Base-by-base conservation (phyloP, 1,140 invertebrate genomes). In the Brachionus calyciflorus region DNA sequence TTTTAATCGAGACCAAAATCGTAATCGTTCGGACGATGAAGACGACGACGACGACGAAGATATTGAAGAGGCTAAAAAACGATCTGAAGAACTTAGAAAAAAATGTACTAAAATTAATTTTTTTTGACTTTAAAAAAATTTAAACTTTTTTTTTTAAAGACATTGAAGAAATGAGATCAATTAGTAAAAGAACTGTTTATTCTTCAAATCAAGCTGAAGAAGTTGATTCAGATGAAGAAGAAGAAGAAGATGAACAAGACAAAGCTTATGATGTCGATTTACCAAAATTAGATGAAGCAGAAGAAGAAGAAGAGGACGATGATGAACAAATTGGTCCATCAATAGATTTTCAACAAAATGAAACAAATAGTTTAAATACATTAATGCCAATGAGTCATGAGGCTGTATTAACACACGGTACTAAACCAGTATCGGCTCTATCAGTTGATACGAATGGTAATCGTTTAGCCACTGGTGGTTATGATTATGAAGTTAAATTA, bases 401-500 rank as follows among this genome's bases (percentile, higher is more conserved):
- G 30, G 33, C 49, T n/a, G 51, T 55, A 26, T 33, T 76, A 14
- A 24, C 30, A 19, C 73, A 76, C 17, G 73, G 73, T 14, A 37
- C 33, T 33, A 77, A 77, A 49, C n/a, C 76, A 80, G 82, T 88
- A 0, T 90, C 92, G 1, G 93, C 93, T 0, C 82, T 98, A 3
- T 90, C 91, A 10, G 89, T 93, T 1, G 96, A 99, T 87, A 91
- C 93, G 0, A 91, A 93, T 28, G 96, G 96, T 17, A 91, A 93
- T 17, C 87, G 96, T 28, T 84, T 98, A 12, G 92, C 93, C 0
- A 91, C 92, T n/a, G 95, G 96, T 9, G 85, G 87, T 5, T 89
- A 93, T 26, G 94, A 98, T 82, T 99, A 97, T 85, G 93, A 97
- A 79, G 91, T 99, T 0, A 91, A 91, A 76, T 92, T 98, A 79